A percentile compares a stretch with the other conserved stretches of the same genome.
These are phyloP conservation scores for Lochmaea capreae DNA, from an alignment of 2,888 invertebrate species.

Conservation along the genomic window DNA sequence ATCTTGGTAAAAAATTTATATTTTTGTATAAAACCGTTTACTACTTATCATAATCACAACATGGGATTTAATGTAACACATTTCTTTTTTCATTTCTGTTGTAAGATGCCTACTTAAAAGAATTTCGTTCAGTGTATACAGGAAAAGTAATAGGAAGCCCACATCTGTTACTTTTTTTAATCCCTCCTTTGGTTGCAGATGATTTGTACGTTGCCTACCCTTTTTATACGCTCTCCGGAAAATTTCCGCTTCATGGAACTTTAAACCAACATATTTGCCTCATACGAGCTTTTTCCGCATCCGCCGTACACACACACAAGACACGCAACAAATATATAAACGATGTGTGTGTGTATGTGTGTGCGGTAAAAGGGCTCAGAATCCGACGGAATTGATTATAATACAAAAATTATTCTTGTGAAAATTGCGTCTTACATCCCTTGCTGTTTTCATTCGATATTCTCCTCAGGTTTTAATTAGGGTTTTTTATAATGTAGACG, in stretches of 20 bases:
- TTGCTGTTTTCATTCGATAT: not conserved
- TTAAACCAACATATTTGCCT: constrained; percentile 56
- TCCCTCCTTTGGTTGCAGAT: constrained; percentile 54
- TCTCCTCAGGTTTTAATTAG: not conserved
- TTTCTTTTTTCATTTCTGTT: not conserved
- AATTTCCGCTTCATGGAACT: constrained; percentile 58
- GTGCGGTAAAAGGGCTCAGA: constrained; percentile 13
- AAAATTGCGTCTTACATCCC: not conserved
- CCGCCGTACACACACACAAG: constrained; percentile 39
- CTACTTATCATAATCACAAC: too few species aligned
- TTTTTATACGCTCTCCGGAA: constrained; percentile 56
- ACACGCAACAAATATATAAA: constrained; percentile 39
- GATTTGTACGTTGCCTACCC: constrained; percentile 58
- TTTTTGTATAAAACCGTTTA: too few species aligned
- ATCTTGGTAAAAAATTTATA: too few species aligned
- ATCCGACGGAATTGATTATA: constrained; percentile 6
- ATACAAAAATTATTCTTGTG: constrained; percentile 22
- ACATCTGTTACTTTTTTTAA: constrained; percentile 59
- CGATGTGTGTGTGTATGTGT: constrained; percentile 19
- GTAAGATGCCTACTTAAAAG: not conserved
- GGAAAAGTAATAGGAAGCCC: constrained; percentile 54
- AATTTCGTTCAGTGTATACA: constrained; percentile 29
- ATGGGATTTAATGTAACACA: not conserved
- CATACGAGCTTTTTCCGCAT: constrained; percentile 38
- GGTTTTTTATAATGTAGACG: not conserved